These are phyloP conservation scores for Thera britannica DNA, from an alignment of 2,888 invertebrate species.

Conservation along the genomic window DNA sequence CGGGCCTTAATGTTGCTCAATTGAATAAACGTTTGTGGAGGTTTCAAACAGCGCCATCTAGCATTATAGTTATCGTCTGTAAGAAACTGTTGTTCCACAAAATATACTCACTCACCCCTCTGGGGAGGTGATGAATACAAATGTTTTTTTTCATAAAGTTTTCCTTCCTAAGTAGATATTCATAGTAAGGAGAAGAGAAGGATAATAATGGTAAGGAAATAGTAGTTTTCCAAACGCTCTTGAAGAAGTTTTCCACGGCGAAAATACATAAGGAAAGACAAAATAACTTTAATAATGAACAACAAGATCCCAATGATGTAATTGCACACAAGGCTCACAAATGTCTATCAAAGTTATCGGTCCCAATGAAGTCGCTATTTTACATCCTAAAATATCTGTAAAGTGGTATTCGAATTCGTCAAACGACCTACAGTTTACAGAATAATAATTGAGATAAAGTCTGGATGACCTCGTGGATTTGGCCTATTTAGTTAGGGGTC, in stretches of 20 bases:
- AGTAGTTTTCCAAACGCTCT: slow-evolving; percentile 9
- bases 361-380: background rate
- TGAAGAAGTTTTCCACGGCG: slow-evolving; percentile 7
- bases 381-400: background rate
- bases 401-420: slow-evolving; percentile 1
- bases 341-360: background rate
- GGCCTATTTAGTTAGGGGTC: slow-evolving; percentile 32
- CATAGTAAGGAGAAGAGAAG: background rate
- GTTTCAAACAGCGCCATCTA: too few species aligned
- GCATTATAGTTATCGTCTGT: too few species aligned
- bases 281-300: too few species aligned
- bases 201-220: slow-evolving; percentile 5
- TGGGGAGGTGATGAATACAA: background rate
- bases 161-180: background rate
- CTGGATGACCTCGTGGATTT: slow-evolving; percentile 26
- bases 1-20: too few species aligned
- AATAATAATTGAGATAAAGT: slow-evolving; percentile 25
- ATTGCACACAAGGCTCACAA: background rate
- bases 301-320: too few species aligned
- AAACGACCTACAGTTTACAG: slow-evolving; percentile 8
- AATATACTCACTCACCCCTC: too few species aligned
- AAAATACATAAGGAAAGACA: background rate
- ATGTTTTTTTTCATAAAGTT: background rate
- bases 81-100: too few species aligned
- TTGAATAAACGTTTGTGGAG: too few species aligned